Conservation (phyloP, 2,888 invertebrate genomes). For the Aricia artaxerxes region DNA sequence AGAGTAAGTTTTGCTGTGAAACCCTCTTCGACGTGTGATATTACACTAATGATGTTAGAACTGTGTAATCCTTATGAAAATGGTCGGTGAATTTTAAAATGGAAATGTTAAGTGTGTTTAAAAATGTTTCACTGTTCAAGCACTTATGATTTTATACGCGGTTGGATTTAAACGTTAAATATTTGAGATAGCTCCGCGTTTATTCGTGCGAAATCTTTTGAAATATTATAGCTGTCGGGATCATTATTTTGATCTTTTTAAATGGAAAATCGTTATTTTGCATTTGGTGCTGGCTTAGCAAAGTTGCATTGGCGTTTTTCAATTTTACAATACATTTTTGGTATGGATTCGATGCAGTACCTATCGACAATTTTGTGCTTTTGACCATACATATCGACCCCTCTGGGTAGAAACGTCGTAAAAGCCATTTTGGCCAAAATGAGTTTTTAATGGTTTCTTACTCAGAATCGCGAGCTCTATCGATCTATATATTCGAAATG, state of each 20-base stretch:
- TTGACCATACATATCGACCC: too few species aligned
- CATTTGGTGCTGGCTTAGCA: not conserved
- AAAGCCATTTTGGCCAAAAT: too few species aligned
- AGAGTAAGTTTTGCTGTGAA: not conserved
- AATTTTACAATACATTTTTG: not conserved
- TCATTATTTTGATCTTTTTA: not conserved
- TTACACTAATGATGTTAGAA: constrained; percentile 27
- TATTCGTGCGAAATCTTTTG: constrained; percentile 1
- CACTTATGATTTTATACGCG: constrained; percentile 12
- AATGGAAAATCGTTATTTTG: not conserved
- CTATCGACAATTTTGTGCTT: too few species aligned
- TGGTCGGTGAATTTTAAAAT: constrained; percentile 12
- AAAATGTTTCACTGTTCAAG: constrained; percentile 19
- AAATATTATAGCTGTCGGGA: not conserved
- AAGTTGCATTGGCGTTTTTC: not conserved
- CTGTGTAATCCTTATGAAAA: constrained; percentile 24
- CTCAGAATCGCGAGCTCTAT: too few species aligned
- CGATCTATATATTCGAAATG: too few species aligned
- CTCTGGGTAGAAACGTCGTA: too few species aligned
- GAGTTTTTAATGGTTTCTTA: too few species aligned
- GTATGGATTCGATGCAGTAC: too few species aligned
- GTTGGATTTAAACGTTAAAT: not conserved
- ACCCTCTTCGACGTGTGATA: not conserved
- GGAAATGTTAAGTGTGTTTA: constrained; percentile 15
- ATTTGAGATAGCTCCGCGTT: not conserved